Base-by-base conservation (phyloP, 2,113 vertebrate genomes). In the Kryptolebias marmoratus region DNA sequence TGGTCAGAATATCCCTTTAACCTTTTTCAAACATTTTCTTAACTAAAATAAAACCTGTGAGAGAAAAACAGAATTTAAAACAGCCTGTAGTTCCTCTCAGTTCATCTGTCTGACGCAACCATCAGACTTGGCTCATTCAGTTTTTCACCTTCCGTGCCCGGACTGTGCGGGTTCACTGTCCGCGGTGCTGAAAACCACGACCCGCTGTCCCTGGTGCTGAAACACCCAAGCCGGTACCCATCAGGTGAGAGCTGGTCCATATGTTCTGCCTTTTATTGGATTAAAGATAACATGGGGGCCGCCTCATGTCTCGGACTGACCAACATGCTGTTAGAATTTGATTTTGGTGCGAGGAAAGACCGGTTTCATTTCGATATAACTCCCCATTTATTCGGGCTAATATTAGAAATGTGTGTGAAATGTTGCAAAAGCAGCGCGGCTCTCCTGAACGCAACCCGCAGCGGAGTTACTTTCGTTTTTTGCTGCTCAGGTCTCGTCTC, bases 401-500 rank as follows among this genome's bases (percentile, higher is more conserved):
- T 18, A 4, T 49, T 4, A 49, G 31, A 53, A 56, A 74, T 27
- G 11, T 14, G 0, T 60, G 47, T 12, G 5, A 53, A 75, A 55
- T 68, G 87, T 73, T 87, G 83, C 74, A 57, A 42, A 87, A 64
- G 42, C 69, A 53, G 36, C 70, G 28, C 12, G 39, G 0, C 28
- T 11, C 53, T 86, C 81, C 87, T 91, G 89, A 93, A 91, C 74
- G 80, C 82, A 76, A 62, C 70, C 77, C 71, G 28, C 50, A 77
- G 56, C 70, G 86, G 76, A 84, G 81, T 86, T 66, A 48, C 82
- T 91, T 88, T 88, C 79, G 53, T 82, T 88, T 87, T 82, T 77
- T 74, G 67, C 28, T 62, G 71, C 72, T 71, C 76, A 18, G 45
- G 77, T 83, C 81, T 79, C 72, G 49, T 96, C 95, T 96, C 95